Evolutionary conservation across 2,888 invertebrate genomes (phyloP).

Genomic region (Leptothorax acervorum): DNA sequence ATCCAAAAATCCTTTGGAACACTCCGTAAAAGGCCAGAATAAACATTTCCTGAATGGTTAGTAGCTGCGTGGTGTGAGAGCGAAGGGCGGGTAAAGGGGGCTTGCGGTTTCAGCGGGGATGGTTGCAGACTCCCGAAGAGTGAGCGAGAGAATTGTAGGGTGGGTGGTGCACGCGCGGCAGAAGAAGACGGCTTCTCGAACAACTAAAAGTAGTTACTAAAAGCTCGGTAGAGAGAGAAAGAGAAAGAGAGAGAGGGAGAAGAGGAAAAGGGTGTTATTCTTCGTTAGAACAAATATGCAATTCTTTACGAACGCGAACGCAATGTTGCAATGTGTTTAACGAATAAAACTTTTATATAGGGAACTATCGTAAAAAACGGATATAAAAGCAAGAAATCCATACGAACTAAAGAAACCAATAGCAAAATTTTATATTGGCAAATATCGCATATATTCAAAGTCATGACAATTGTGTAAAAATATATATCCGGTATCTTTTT

Average conservation of each 20-base stretch:
- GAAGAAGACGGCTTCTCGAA: conserved; percentile 66
- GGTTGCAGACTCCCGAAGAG: conserved; percentile 76
- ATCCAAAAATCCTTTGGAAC: conserved; percentile 80
- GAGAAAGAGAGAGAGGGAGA: neutral
- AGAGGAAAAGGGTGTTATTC: conserved; percentile 32
- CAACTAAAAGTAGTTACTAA: conserved; percentile 75
- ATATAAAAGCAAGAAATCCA: neutral
- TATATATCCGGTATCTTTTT: neutral
- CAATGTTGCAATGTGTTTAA: conserved; percentile 41
- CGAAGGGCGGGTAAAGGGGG: conserved; percentile 73
- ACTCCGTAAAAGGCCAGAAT: conserved; percentile 78
- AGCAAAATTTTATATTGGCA: neutral
- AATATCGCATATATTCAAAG: neutral
- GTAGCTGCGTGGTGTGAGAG: conserved; percentile 75
- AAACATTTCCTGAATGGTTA: conserved; percentile 83
- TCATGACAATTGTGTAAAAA: neutral
- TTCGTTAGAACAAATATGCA: conserved; percentile 41
- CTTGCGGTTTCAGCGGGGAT: conserved; percentile 80
- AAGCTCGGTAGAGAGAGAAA: conserved; percentile 41
- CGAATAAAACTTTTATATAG: conserved; percentile 38
- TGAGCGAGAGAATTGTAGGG: conserved; percentile 66
- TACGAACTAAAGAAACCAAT: conserved; percentile 9
- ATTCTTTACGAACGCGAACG: conserved; percentile 41
- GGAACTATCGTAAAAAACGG: conserved; percentile 8
- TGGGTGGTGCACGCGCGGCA: conserved; percentile 46